phyloP scores from a whole-genome alignment of 2,888 invertebrate species.

The Sarcophaga variegata region DNA sequence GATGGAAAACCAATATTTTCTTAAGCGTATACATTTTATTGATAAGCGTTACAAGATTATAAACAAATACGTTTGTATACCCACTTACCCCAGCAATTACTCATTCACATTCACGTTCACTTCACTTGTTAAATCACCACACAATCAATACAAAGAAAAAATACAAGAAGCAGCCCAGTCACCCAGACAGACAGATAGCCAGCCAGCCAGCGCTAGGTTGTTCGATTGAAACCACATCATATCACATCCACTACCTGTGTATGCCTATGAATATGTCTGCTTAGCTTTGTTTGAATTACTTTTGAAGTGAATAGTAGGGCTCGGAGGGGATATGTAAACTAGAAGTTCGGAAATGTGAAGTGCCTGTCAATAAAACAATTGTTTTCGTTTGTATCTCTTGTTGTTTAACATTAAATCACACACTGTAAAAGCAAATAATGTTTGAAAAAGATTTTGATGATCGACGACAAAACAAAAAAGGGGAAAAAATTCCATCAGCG shows the following conservation, averaged over 20 bases:
- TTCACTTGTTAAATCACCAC: constrained; percentile 36
- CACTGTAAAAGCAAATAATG: no score
- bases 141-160: no score
- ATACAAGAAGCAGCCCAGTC: not conserved
- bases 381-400: not conserved
- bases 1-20: constrained; percentile 21
- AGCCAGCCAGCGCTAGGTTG: not conserved
- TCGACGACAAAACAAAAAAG: no score
- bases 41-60: constrained; percentile 64
- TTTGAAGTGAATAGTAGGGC: no score
- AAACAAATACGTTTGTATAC: constrained; percentile 51
- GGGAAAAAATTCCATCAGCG: no score
- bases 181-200: not conserved
- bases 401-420: no score
- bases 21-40: constrained; percentile 39
- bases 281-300: no score
- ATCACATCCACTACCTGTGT: no score
- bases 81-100: constrained; percentile 45
- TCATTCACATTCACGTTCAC: constrained; percentile 30
- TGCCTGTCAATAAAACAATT: not conserved
- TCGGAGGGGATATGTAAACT: no score
- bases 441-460: no score
- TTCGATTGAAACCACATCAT: no score
- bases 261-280: no score
- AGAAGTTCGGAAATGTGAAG: not conserved